Base-by-base conservation (phyloP, 1,140 invertebrate species). In the Lysiphlebus fabarum region DNA sequence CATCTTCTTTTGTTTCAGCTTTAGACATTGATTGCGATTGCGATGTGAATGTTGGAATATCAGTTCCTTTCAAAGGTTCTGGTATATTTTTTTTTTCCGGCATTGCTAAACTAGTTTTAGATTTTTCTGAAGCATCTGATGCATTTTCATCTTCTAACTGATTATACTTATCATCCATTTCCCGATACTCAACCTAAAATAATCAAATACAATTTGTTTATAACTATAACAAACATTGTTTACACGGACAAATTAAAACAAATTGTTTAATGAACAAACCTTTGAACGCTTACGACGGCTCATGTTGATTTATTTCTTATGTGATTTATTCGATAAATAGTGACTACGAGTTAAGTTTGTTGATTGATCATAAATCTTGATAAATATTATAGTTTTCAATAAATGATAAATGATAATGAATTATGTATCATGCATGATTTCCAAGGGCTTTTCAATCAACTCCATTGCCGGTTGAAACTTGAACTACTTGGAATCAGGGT, bases 131-230 rank as follows among this genome's bases (percentile, higher is more conserved):
- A 43, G 81, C 81, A 66, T 87, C 85, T 4, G 84, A 84, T 53
- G 81, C 76, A 65, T 83, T 84, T 69, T 86, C 85, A 66, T 87
- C 86, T 57, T 86, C 85, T 5, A 73, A 59, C 67, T 76, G 74
- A 72, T 84, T 86, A 58, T 83, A 81, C 69, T 87, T 87, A 59
- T 87, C 86, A 66, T 87, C 86, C 67, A 86, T 78, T 73, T 89
- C 87, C 63, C 84, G 82, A 62, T 83, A 84, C 67, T 88, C 87
- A 61, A 86, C 82, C 86, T 88, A 65, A 49, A 62, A 65, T 26
- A 48, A 7, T 44, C 33, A 44, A 60, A 56, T 51, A 50, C 9
- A 34, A 6, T n/a, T n/a, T n/a, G n/a, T n/a, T n/a, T n/a, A n/a
- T n/a, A n/a, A n/a, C n/a, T n/a, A n/a, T n/a, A n/a, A n/a, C n/a